Percentiles rank a stretch among this genome's conserved stretches.
Conservation (phyloP, 2,797 vertebrate genomes). For the Neosilurus hyrtlii region DNA sequence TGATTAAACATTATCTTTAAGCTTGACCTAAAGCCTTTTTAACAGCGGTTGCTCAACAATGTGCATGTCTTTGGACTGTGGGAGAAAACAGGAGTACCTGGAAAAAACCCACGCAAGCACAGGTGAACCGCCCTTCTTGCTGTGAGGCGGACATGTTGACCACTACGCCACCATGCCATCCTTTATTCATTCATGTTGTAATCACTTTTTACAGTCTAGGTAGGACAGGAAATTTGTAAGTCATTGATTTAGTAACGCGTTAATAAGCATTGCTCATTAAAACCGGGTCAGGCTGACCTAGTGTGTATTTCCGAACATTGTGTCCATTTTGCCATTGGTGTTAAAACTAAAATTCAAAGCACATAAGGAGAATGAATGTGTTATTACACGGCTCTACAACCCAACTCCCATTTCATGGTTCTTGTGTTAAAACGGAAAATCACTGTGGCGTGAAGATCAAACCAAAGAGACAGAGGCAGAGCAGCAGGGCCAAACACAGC, state of each 20-base stretch:
- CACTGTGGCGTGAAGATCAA: slow-evolving; percentile 72
- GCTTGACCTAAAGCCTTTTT: slow-evolving; percentile 58
- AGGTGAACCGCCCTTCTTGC: too few species aligned
- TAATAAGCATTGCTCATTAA: slow-evolving; percentile 41
- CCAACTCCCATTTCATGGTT: slow-evolving; percentile 49
- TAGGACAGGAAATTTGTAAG: slow-evolving; percentile 53
- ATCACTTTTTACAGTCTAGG: slow-evolving; percentile 36
- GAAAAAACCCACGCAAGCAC: too few species aligned
- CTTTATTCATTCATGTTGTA: neutral
- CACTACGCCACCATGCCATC: neutral
- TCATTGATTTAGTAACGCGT: slow-evolving; percentile 35
- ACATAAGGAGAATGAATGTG: slow-evolving; percentile 62
- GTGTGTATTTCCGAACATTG: neutral
- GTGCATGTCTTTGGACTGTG: too few species aligned
- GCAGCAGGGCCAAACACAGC: slow-evolving; percentile 68
- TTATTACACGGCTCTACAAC: slow-evolving; percentile 66
- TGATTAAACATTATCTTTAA: neutral
- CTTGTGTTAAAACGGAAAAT: slow-evolving; percentile 70
- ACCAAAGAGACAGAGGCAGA: slow-evolving; percentile 64
- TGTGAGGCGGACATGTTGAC: too few species aligned
- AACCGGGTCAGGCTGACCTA: slow-evolving; percentile 52
- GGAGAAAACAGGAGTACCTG: too few species aligned
- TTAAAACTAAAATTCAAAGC: slow-evolving; percentile 62
- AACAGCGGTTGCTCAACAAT: slow-evolving; percentile 36
- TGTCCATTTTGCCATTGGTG: slow-evolving; percentile 58